Evolutionary conservation across 2,797 vertebrate species (phyloP).

Genomic region (Ptychadena robeensis): DNA sequence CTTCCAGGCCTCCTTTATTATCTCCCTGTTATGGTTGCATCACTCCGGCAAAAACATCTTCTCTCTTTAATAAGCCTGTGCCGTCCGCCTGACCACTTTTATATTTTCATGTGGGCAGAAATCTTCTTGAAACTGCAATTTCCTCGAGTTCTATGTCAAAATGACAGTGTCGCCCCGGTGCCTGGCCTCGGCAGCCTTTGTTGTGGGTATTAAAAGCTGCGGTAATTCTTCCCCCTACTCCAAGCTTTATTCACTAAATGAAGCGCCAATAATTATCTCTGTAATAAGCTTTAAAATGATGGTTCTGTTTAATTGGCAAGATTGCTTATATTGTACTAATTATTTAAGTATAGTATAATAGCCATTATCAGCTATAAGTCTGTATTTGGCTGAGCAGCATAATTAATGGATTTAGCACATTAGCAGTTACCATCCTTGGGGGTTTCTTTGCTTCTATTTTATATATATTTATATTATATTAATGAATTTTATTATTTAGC

Average conservation of each 20-base stretch:
- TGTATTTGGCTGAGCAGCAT: constrained; percentile 28
- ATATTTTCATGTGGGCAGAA: constrained; percentile 4
- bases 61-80: background rate
- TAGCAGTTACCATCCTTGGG: constrained; percentile 7
- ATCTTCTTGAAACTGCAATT: constrained; percentile 19
- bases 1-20: too few relatives aligned
- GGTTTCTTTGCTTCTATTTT: constrained; percentile 13
- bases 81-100: background rate
- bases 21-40: background rate
- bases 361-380: constrained; percentile 40
- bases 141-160: background rate
- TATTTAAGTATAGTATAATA: constrained; percentile 54
- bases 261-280: constrained; percentile 34
- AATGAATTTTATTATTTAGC: too few relatives aligned
- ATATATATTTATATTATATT: background rate
- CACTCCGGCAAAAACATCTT: background rate
- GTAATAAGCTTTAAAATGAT: constrained; percentile 44
- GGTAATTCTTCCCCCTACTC: constrained; percentile 21
- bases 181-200: background rate
- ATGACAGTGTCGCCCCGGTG: constrained; percentile 18
- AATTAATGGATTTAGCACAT: constrained; percentile 47
- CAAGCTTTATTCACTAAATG: constrained; percentile 34
- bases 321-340: constrained; percentile 45
- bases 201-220: background rate
- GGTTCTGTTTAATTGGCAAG: constrained; percentile 34